phyloP scores from a whole-genome alignment of 2,888 invertebrate species.

The Melanostoma mellinum region DNA sequence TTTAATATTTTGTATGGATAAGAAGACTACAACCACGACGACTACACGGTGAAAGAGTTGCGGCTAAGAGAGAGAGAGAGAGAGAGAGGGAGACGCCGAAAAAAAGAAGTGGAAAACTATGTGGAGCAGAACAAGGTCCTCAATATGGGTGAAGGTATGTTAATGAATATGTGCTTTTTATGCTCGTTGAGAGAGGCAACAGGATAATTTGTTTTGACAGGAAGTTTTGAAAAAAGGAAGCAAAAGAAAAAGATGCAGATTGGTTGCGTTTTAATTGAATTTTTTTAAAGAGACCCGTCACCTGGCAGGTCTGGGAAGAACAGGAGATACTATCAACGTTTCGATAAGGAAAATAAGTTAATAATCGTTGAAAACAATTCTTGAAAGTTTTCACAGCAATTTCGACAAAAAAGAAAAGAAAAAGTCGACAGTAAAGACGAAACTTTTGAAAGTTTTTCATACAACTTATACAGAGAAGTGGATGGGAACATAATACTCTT shows the following conservation, averaged over 20 bases:
- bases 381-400: too few relatives aligned
- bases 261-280: constrained; percentile 40
- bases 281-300: not conserved
- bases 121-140: constrained; percentile 35
- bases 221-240: constrained; percentile 50
- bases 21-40: constrained; percentile 15
- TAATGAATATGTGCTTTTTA: constrained; percentile 36
- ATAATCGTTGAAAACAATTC: too few relatives aligned
- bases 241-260: constrained; percentile 14
- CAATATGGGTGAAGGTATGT: constrained; percentile 7
- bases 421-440: too few relatives aligned
- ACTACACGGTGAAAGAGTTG: constrained; percentile 21
- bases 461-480: too few relatives aligned
- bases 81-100: not conserved
- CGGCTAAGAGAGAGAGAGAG: not conserved
- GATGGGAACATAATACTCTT: too few relatives aligned
- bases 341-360: too few relatives aligned
- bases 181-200: constrained; percentile 42
- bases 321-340: too few relatives aligned
- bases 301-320: too few relatives aligned
- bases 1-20: constrained; percentile 67
- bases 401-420: too few relatives aligned
- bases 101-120: constrained; percentile 1
- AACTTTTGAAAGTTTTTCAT: too few relatives aligned
- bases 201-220: constrained; percentile 62